Evolutionary conservation across 2,113 vertebrate genomes (phyloP), one percentile per base, ranked within the genome.

Genomic region (Phylloscopus whistleri): DNA sequence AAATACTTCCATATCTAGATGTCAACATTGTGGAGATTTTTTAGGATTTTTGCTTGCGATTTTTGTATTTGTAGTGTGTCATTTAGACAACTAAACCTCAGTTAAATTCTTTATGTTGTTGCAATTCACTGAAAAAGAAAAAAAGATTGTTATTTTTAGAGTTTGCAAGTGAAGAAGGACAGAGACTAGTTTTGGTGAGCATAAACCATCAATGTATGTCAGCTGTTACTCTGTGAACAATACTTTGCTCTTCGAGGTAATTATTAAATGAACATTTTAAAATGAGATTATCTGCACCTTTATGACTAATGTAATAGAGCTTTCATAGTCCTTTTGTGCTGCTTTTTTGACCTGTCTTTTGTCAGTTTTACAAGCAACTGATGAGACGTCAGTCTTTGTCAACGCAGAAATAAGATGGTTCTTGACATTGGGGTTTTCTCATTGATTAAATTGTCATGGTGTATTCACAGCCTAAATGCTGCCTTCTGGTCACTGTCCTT

Each of bases 371-470:
- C 48, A 93, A 90, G 35, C 13, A 88, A 91, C 76, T 93, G 96
- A 96, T 94, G 75, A 96, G 75, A 91, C 1, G 46, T 93, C 96
- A 94, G 89, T 97, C 83, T 97, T 95, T 87, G 82, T 97, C 96
- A 97, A 56, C 14, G 4, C 64, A 79, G 73, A 95, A 97, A 92
- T 95, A 88, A 96, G 59, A 90, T 95, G 52, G 66, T 86, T 97
- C 92, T 97, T 97, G 97, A 98, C 96, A 95, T 9, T 92, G 77
- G 89, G 39, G 56, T 93, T 97, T 97, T 97, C 86, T 97, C 96
- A 97, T 96, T 98, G 97, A 98, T 98, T 98, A 98, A 97, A 97
- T 97, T 98, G 97, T 97, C 97, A 97, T 93, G 96, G 96, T 97
- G 69, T 92, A 96, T 97, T 98, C 96, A 95, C 95, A 97, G 94